Evolutionary conservation across 2,888 invertebrate genomes (phyloP).

Genomic region (Drosophila affinis): DNA sequence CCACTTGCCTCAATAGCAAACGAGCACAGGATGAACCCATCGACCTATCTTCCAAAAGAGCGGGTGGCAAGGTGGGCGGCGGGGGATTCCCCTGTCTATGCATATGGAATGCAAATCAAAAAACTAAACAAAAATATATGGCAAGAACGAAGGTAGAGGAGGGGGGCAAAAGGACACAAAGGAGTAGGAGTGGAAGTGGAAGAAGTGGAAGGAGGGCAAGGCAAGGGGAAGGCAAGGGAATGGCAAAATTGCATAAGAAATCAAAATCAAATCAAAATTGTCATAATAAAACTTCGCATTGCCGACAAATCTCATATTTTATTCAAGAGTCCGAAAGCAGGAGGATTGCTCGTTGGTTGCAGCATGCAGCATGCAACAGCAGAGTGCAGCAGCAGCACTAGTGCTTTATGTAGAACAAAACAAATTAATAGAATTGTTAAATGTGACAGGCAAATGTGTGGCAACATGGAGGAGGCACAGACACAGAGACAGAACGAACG

Average conservation of each 20-base stretch:
- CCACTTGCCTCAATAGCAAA: constrained; percentile 17
- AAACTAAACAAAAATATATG: constrained; percentile 44
- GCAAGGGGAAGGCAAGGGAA: neutral
- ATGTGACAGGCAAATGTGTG: constrained; percentile 69
- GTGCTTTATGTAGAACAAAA: constrained; percentile 71
- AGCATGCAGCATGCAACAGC: neutral
- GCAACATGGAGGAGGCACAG: constrained; percentile 1
- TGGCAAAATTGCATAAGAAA: constrained; percentile 68
- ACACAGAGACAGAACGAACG: neutral
- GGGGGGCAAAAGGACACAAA: constrained; percentile 15
- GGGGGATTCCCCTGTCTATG: constrained; percentile 45
- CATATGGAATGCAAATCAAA: constrained; percentile 54
- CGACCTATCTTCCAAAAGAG: neutral
- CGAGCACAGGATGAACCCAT: constrained; percentile 5
- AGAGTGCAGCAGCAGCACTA: constrained; percentile 21
- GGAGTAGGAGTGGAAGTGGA: neutral
- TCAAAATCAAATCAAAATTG: constrained; percentile 68
- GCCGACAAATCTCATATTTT: constrained; percentile 52
- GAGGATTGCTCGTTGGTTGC: constrained; percentile 15
- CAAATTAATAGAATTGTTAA: constrained; percentile 79
- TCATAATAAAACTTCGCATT: constrained; percentile 72
- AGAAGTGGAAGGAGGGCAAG: no score
- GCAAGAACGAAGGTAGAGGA: neutral
- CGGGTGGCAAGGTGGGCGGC: no score
- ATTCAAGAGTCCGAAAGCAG: constrained; percentile 51